phyloP scores from a whole-genome alignment of 2,797 vertebrate species.

The Falco naumanni region DNA sequence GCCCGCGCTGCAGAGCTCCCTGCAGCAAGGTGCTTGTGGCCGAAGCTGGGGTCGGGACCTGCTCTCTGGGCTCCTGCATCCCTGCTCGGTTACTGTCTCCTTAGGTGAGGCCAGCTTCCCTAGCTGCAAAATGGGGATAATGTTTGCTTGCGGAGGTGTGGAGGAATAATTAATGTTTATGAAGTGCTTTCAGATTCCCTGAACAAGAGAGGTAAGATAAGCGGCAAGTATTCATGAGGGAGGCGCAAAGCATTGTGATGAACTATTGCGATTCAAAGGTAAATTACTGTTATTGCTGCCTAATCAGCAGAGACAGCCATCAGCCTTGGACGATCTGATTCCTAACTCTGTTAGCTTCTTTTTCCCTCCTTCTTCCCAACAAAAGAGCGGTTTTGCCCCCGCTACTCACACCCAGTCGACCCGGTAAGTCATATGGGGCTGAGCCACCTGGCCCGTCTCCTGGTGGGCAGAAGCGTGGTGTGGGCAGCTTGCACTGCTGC shows the following conservation, averaged over 20 bases:
- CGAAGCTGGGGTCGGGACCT: not conserved
- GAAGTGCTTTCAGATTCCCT: slow-evolving; percentile 25
- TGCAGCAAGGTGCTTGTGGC: not conserved
- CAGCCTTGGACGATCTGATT: not conserved
- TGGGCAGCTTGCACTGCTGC: not conserved
- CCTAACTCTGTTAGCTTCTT: not conserved
- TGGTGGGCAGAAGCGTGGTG: not conserved
- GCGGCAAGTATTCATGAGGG: not conserved
- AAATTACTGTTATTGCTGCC: slow-evolving; percentile 30
- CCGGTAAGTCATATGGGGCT: accelerated
- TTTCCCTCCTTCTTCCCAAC: not conserved
- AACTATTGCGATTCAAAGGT: slow-evolving; percentile 10
- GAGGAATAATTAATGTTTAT: slow-evolving; percentile 50
- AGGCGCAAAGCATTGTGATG: not conserved
- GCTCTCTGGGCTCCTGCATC: not conserved
- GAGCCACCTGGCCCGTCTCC: not conserved
- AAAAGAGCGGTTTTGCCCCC: not conserved
- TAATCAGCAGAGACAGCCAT: not conserved
- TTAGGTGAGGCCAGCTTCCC: not conserved
- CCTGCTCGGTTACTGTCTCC: not conserved
- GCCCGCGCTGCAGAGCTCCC: not conserved
- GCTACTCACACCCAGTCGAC: not conserved
- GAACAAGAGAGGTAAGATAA: slow-evolving; percentile 33
- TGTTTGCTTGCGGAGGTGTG: slow-evolving; percentile 35
- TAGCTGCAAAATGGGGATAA: not conserved